phyloP scores from a whole-genome alignment of 2,888 invertebrate species.

The Teleiodes luculella region DNA sequence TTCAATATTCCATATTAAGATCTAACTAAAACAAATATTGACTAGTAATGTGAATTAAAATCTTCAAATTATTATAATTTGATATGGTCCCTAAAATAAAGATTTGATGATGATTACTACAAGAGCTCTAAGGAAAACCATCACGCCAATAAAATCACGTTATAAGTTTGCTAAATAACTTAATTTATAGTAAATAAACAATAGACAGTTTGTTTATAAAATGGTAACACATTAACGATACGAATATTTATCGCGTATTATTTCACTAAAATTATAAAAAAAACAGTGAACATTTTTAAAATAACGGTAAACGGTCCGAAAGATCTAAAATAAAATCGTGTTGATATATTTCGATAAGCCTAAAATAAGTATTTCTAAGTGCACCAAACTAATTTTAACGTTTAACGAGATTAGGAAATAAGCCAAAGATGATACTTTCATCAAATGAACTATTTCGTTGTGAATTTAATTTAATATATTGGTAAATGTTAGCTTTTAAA shows the following conservation, averaged over 20 bases:
- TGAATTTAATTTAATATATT: conserved; percentile 54
- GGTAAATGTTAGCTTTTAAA: conserved; percentile 38
- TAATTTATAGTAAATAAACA: too few relatives aligned
- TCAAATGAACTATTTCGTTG: conserved; percentile 71
- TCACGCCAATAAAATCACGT: too few relatives aligned
- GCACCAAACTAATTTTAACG: conserved; percentile 63
- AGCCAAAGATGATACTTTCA: conserved; percentile 74
- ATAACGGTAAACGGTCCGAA: neutral
- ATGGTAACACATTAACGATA: too few relatives aligned
- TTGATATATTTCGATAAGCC: neutral
- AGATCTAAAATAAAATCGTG: neutral
- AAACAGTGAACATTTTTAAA: neutral
- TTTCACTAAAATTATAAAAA: neutral
- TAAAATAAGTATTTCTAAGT: conserved; percentile 24
- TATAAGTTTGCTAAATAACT: too few relatives aligned
- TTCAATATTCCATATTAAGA: too few relatives aligned
- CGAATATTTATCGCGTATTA: neutral
- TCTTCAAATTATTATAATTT: too few relatives aligned
- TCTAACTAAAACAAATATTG: neutral
- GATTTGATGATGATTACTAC: too few relatives aligned
- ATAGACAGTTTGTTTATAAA: too few relatives aligned
- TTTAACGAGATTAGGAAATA: conserved; percentile 59
- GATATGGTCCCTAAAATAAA: too few relatives aligned
- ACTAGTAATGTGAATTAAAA: neutral
- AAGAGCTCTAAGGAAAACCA: too few relatives aligned